Conservation (phyloP, 2,113 vertebrate species). For the Oreochromis tanganicae region DNA sequence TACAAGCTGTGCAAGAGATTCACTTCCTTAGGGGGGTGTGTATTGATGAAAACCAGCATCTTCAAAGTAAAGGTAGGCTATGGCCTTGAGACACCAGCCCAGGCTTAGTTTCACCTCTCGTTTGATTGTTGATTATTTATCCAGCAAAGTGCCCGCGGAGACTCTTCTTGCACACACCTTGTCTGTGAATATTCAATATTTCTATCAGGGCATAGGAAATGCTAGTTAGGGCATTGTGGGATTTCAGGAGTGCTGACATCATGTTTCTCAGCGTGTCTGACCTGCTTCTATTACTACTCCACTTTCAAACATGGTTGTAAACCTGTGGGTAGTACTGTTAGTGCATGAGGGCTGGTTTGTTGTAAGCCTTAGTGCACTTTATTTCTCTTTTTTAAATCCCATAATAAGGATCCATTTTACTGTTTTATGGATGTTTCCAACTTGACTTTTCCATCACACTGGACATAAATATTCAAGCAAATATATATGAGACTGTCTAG, state of each 20-base stretch:
- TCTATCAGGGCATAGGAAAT: neutral
- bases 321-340: neutral
- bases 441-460: neutral
- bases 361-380: neutral
- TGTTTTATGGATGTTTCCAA: neutral
- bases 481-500: neutral
- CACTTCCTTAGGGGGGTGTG: neutral
- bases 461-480: neutral
- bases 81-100: conserved; percentile 34
- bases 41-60: conserved; percentile 39
- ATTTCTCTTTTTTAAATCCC: neutral
- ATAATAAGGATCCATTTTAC: neutral
- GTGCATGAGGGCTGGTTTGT: neutral
- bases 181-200: conserved; percentile 14
- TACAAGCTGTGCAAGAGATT: conserved; percentile 7
- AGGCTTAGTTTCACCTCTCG: neutral
- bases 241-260: neutral
- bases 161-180: neutral
- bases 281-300: neutral
- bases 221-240: neutral
- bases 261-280: neutral
- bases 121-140: conserved; percentile 39
- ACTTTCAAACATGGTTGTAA: neutral
- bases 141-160: neutral
- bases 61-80: conserved; percentile 19